These are phyloP conservation scores for Eonycteris spelaea DNA, from an alignment of 2,113 vertebrate genomes.

Conservation along the genomic window DNA sequence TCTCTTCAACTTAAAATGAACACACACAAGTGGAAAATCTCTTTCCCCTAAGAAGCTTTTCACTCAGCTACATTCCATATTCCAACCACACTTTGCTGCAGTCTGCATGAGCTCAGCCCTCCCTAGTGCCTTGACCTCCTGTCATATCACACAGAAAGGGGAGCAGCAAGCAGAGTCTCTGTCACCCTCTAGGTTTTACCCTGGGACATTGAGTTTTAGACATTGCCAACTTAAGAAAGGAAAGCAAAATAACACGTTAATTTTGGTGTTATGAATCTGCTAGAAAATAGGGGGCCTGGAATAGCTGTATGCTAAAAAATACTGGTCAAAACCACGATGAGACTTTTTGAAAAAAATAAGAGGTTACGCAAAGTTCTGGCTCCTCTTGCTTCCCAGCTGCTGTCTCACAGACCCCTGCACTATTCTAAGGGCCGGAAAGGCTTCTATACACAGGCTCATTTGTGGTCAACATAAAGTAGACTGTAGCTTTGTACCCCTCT, in stretches of 20 bases:
- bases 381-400: slow-evolving; percentile 44
- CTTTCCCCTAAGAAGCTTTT: background rate
- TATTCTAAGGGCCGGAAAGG: slow-evolving; percentile 39
- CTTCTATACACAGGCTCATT: slow-evolving; percentile 52
- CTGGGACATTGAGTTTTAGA: background rate
- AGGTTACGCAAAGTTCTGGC: slow-evolving; percentile 46
- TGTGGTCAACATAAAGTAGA: slow-evolving; percentile 68
- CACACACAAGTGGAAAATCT: background rate
- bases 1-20: background rate
- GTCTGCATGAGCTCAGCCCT: background rate
- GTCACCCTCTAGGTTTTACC: background rate
- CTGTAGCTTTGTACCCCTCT: slow-evolving; percentile 33
- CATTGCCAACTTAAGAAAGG: slow-evolving; percentile 37
- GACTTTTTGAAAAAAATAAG: slow-evolving; percentile 62
- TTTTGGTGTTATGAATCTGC: slow-evolving; percentile 43
- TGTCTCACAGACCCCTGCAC: slow-evolving; percentile 38
- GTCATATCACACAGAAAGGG: background rate
- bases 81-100: background rate
- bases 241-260: slow-evolving; percentile 54
- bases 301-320: slow-evolving; percentile 65
- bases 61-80: background rate
- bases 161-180: background rate
- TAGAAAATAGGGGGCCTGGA: slow-evolving; percentile 52
- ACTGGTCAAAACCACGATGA: slow-evolving; percentile 67
- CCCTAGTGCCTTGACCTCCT: background rate